Evolutionary conservation across 2,797 vertebrate species (phyloP), one percentile per base, ranked within the genome.

Genomic region (Salarias fasciatus): DNA sequence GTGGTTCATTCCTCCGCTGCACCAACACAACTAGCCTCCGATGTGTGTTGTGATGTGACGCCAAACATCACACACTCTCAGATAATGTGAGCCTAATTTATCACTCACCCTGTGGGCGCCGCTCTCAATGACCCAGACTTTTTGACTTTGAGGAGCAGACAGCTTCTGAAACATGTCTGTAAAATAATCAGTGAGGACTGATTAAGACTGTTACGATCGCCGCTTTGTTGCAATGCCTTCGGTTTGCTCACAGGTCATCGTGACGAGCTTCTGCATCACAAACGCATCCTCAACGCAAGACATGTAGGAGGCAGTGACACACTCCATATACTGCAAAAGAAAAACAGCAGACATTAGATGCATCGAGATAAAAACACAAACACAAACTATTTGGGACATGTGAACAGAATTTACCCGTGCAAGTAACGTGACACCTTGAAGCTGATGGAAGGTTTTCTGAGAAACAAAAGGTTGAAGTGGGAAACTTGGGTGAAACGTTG

Each of bases 141-240:
- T 94, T 84, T 95, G 95, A 62, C 89, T 86, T 76, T 91, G 94
- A 57, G 83, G 66, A 2, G 91, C 86, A 56, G 93, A 91, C 46
- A 97, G 80, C 78, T 96, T 98, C 88, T 97, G 95, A 86, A 97
- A 95, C 83, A 97, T 92, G 86, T 95, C 95, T 96, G 53, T 38
- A 46, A 45, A 64, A 72, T 35, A 58, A 10, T 10, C 7, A 3
- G 7, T 0, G 0, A 0, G 56, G 37, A n/a, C n/a, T n/a, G n/a
- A 77, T 55, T 38, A 61, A 30, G n/a, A 60, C 1, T 35, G 6
- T 35, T 18, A 24, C 3, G 24, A 24, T 18, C 18, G 18, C 24
- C 24, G 18, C 24, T 35, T 9, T 9, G 33, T 35, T 6, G 9
- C 35, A 9, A 4, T 18, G 11, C 18, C 28, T 24, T 43, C 10